phyloP scores from a whole-genome alignment of 2,113 vertebrate genomes.

The Phoenicopterus ruber region DNA sequence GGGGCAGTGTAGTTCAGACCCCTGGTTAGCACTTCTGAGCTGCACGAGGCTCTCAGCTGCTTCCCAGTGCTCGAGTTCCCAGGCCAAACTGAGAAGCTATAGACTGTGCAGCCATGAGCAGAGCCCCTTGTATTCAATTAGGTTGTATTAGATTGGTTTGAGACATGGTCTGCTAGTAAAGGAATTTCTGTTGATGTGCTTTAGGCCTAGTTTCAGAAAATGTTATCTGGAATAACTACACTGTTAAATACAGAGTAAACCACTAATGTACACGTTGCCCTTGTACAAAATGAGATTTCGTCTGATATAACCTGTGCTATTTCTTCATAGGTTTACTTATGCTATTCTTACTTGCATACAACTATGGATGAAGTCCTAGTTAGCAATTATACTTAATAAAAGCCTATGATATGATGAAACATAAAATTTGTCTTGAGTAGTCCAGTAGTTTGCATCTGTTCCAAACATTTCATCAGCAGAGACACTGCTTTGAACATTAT shows the following conservation, averaged over 20 bases:
- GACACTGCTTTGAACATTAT: not conserved
- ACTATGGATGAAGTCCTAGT: not conserved
- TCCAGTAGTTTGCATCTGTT: not conserved
- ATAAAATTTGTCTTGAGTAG: not conserved
- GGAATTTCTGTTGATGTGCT: not conserved
- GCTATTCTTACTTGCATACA: not conserved
- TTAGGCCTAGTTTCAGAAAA: not conserved
- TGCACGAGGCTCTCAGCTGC: not conserved
- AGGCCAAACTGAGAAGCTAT: not conserved
- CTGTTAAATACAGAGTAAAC: not conserved
- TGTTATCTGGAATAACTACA: not conserved
- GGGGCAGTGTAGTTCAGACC: fast-evolving
- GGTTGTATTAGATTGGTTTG: not conserved
- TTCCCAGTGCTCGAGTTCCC: not conserved
- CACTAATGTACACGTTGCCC: not conserved
- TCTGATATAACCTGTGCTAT: not conserved
- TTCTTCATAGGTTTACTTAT: not conserved
- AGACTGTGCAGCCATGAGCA: not conserved
- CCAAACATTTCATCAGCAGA: not conserved
- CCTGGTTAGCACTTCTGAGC: not conserved
- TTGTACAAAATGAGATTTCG: not conserved
- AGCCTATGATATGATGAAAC: not conserved
- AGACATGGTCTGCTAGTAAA: not conserved
- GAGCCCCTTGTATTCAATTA: not conserved
- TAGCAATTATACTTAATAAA: not conserved